Conservation (phyloP, 2,888 invertebrate species). For the Chloroclystis v-ata region DNA sequence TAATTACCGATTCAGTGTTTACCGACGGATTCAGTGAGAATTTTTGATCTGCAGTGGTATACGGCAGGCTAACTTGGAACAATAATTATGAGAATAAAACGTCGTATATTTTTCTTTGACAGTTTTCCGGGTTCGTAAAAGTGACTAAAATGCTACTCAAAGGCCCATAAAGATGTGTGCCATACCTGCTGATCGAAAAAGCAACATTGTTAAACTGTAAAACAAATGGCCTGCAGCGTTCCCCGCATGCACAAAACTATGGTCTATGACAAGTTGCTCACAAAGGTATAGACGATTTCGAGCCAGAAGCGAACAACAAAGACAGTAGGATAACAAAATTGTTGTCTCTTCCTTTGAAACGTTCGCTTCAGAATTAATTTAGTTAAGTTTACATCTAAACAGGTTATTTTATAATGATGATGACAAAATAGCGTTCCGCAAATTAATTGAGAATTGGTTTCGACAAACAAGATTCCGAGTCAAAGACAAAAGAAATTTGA, state of each 20-base stretch:
- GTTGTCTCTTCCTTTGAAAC: constrained; percentile 11
- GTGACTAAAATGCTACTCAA: constrained; percentile 38
- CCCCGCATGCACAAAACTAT: constrained; percentile 36
- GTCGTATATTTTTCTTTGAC: no score
- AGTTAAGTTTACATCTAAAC: constrained; percentile 3
- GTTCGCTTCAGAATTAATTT: constrained; percentile 14
- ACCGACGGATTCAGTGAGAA: no score
- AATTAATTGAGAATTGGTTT: neutral
- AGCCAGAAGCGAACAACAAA: constrained; percentile 32
- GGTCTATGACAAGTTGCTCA: constrained; percentile 37
- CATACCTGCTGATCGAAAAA: constrained; percentile 58
- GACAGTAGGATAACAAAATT: constrained; percentile 21
- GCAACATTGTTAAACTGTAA: constrained; percentile 70
- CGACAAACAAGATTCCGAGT: constrained; percentile 16
- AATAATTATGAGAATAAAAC: no score
- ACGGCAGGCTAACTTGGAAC: no score
- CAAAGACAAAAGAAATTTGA: constrained; percentile 38
- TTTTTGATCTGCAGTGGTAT: no score
- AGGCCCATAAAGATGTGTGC: constrained; percentile 56
- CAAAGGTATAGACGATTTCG: constrained; percentile 35
- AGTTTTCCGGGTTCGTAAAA: no score
- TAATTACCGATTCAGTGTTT: no score
- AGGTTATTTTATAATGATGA: constrained; percentile 7
- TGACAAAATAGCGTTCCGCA: neutral
- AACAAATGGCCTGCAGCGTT: constrained; percentile 59